Conservation (phyloP, 2,113 vertebrate genomes). For the Glaucidium brasilianum region DNA sequence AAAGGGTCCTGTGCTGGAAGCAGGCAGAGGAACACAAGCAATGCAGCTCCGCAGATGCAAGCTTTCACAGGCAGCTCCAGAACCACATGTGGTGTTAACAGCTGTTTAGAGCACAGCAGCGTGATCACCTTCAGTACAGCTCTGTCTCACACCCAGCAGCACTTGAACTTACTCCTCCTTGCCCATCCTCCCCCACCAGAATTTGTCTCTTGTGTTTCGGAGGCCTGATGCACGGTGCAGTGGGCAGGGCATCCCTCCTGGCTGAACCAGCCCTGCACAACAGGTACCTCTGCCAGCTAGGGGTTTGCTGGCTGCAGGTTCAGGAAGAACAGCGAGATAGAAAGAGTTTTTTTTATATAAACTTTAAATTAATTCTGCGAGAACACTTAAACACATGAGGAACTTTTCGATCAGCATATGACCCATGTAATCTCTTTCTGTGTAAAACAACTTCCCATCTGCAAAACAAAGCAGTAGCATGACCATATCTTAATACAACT, state of each 20-base stretch:
- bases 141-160: neutral
- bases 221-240: fast-evolving
- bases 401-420: neutral
- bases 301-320: neutral
- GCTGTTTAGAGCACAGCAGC: neutral
- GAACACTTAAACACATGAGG: neutral
- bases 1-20: neutral
- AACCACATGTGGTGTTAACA: neutral
- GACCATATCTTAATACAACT: neutral
- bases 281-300: neutral
- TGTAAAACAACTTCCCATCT: neutral
- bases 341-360: neutral
- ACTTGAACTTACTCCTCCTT: neutral
- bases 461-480: neutral
- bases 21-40: neutral
- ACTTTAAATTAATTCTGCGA: neutral
- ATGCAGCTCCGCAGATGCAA: neutral
- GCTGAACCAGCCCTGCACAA: neutral
- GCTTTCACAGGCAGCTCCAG: neutral
- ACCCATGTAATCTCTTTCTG: neutral
- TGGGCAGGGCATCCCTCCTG: neutral
- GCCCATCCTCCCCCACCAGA: neutral
- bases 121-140: neutral
- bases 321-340: neutral
- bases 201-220: neutral